Evolutionary conservation across 1,140 invertebrate genomes (phyloP).

Genomic region (Zelostemma sp.): DNA sequence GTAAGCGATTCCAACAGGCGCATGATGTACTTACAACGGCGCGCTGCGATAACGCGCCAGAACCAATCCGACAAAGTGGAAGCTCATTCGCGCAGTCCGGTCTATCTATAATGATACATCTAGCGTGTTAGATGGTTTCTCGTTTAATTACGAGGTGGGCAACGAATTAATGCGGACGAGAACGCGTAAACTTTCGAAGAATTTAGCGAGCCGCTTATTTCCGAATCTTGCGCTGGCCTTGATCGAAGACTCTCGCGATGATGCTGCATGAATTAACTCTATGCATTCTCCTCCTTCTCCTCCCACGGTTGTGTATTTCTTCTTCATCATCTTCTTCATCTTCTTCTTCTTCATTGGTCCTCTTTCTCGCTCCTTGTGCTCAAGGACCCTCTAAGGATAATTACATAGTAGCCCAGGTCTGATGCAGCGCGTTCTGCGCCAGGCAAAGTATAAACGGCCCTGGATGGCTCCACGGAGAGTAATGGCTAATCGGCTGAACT

Average conservation of each 20-base stretch:
- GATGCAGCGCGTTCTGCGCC: constrained; percentile 31
- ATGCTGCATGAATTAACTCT: constrained; percentile 33
- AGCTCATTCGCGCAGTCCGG: background rate
- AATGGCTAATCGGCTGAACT: constrained; percentile 61
- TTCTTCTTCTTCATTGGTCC: constrained; percentile 23
- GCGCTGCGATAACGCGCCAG: background rate
- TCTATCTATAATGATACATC: constrained; percentile 1
- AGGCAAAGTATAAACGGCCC: constrained; percentile 51
- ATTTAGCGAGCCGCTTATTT: too few relatives aligned
- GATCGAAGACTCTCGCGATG: constrained; percentile 21
- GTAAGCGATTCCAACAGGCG: background rate
- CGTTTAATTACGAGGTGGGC: background rate
- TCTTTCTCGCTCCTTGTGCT: constrained; percentile 36
- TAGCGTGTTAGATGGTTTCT: background rate
- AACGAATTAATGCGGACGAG: background rate
- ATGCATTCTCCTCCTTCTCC: constrained; percentile 11
- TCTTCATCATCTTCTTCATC: constrained; percentile 7
- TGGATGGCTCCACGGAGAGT: constrained; percentile 52
- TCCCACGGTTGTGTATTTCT: constrained; percentile 6
- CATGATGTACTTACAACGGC: constrained; percentile 6
- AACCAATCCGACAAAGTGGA: background rate
- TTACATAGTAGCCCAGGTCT: constrained; percentile 61
- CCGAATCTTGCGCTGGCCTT: constrained; percentile 26
- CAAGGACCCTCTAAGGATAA: constrained; percentile 62
- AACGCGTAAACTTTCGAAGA: too few relatives aligned